Percentiles rank a stretch among this genome's conserved stretches.
phyloP scores from a whole-genome alignment of 2,113 vertebrate species.

The Galeopterus variegatus region DNA sequence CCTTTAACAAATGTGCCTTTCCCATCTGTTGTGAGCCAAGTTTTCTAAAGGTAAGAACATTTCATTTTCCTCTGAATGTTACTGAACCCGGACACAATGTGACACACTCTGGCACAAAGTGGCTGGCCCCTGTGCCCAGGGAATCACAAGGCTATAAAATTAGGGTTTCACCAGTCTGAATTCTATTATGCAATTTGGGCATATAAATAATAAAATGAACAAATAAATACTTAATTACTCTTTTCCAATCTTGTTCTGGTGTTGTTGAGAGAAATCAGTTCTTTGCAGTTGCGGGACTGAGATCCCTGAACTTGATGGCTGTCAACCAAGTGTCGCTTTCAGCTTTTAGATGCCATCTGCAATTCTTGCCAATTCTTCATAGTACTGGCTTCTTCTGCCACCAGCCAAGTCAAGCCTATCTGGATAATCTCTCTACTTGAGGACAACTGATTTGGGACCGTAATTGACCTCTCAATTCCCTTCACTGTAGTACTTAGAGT shows the following conservation, averaged over 20 bases:
- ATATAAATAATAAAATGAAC: neutral
- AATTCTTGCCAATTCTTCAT: neutral
- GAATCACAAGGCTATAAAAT: neutral
- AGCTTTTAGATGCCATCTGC: neutral
- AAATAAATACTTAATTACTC: too few relatives aligned
- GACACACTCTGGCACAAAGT: neutral
- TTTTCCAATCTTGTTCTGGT: neutral
- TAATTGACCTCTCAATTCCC: neutral
- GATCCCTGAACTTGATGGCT: neutral
- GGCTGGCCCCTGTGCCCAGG: neutral
- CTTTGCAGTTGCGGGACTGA: neutral
- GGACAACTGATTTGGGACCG: neutral
- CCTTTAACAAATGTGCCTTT: neutral
- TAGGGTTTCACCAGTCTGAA: neutral
- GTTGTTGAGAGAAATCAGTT: neutral
- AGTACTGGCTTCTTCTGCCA: neutral
- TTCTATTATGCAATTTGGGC: neutral
- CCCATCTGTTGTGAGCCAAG: neutral
- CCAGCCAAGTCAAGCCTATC: neutral
- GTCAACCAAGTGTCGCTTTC: neutral
- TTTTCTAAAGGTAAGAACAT: neutral
- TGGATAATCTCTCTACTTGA: neutral
- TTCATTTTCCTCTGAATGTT: neutral
- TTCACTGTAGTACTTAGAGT: neutral
- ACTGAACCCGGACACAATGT: neutral